Percentiles rank a stretch among this genome's conserved stretches.
phyloP scores from a whole-genome alignment of 2,797 vertebrate species.

The Lacerta viridis region DNA sequence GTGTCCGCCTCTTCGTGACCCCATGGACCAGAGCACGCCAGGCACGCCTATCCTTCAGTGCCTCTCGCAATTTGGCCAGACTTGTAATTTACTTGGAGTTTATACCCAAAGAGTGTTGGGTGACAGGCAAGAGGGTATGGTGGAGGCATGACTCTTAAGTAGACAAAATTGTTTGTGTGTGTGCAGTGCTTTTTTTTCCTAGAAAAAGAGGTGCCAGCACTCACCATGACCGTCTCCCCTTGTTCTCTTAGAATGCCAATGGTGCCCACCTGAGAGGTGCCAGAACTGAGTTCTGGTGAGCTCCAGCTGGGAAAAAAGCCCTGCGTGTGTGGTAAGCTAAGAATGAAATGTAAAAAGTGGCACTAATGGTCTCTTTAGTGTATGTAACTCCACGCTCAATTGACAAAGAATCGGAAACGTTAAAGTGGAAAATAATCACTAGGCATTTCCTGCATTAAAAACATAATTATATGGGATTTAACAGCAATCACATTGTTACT shows the following conservation, averaged over 20 bases:
- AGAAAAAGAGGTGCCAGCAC: too few species aligned
- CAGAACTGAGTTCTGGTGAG: too few species aligned
- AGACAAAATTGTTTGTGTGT: background rate
- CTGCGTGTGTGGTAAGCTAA: background rate
- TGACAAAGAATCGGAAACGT: constrained; percentile 63
- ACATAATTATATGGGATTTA: constrained; percentile 63
- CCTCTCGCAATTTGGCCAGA: too few species aligned
- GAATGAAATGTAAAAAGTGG: background rate
- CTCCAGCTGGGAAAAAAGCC: too few species aligned
- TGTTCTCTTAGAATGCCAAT: too few species aligned
- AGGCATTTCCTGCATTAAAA: constrained; percentile 65
- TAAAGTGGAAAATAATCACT: constrained; percentile 66
- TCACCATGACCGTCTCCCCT: too few species aligned
- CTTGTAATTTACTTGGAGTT: background rate
- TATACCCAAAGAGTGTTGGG: background rate
- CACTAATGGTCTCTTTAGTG: constrained; percentile 35
- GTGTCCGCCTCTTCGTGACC: too few species aligned
- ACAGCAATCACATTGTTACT: constrained; percentile 47
- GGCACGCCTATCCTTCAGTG: too few species aligned
- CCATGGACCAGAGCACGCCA: too few species aligned
- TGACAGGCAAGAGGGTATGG: background rate
- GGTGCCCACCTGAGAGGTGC: too few species aligned
- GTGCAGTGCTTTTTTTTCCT: too few species aligned
- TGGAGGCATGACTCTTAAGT: background rate
- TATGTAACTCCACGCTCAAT: constrained; percentile 54